Percentiles rank a stretch among this genome's conserved stretches.
Conservation (phyloP, 2,888 invertebrate genomes). For the Drosophila sordidula region DNA sequence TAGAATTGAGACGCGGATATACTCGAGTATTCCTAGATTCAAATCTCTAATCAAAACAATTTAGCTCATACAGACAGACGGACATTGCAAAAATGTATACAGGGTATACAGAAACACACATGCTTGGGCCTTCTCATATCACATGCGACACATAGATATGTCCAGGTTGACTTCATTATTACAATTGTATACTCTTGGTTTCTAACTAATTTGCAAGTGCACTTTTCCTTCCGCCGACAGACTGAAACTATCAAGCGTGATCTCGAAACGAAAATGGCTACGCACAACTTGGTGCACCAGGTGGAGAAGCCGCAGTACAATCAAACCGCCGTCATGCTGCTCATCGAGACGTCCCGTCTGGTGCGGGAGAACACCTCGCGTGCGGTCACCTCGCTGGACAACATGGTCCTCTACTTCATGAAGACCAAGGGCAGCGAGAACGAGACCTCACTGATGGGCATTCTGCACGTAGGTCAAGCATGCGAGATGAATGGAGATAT, state of each 20-base stretch:
- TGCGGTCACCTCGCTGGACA: constrained; percentile 87
- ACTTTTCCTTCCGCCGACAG: constrained; percentile 84
- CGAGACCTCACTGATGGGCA: constrained; percentile 84
- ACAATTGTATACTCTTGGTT: no score
- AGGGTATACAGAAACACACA: no score
- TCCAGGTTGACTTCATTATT: no score
- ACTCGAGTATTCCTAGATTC: no score
- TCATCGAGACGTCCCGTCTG: constrained; percentile 89
- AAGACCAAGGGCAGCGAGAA: constrained; percentile 84
- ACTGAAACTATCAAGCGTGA: constrained; percentile 91
- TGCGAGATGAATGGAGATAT: not conserved
- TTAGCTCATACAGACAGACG: no score
- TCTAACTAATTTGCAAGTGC: not conserved
- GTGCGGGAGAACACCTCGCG: constrained; percentile 91
- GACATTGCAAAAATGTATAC: no score
- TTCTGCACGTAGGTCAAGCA: constrained; percentile 80
- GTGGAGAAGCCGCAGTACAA: constrained; percentile 92
- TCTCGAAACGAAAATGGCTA: constrained; percentile 89
- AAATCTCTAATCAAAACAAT: no score
- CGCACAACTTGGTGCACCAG: constrained; percentile 90
- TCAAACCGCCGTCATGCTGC: constrained; percentile 90
- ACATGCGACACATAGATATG: no score
- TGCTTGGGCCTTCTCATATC: no score
- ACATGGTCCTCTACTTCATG: constrained; percentile 85
- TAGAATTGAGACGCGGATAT: no score